Evolutionary conservation across 2,113 vertebrate species (phyloP).

Genomic region (Thunnus maccoyii): DNA sequence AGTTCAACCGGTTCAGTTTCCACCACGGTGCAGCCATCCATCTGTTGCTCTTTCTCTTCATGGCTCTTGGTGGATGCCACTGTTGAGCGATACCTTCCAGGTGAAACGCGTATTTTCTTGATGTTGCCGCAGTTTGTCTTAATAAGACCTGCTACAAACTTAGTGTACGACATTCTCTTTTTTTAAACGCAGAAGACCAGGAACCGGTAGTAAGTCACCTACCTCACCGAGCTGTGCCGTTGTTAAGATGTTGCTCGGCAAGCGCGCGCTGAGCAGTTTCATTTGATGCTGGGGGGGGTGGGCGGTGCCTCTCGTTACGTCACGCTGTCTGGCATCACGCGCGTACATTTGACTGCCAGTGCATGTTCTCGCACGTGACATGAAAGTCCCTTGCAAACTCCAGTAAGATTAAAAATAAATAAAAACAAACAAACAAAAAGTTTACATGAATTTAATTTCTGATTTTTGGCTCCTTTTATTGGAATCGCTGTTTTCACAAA

Average conservation of each 20-base stretch:
- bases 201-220: no score
- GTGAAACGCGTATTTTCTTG: slow-evolving; percentile 21
- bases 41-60: slow-evolving; percentile 49
- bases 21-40: slow-evolving; percentile 52
- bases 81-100: slow-evolving; percentile 65
- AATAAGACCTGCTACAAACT: slow-evolving; percentile 41
- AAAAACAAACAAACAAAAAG: no score
- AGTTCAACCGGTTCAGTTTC: slow-evolving; percentile 66
- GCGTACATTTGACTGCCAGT: background rate
- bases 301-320: slow-evolving; percentile 10
- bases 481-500: background rate
- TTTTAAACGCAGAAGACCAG: background rate
- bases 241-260: background rate
- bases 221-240: background rate
- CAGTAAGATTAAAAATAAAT: no score
- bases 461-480: no score
- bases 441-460: no score
- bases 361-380: no score
- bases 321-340: background rate
- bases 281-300: background rate
- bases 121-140: slow-evolving; percentile 36
- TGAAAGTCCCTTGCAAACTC: no score
- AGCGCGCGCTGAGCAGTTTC: background rate
- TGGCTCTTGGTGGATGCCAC: slow-evolving; percentile 58
- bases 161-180: slow-evolving; percentile 75